Evolutionary conservation across 2,888 invertebrate species (phyloP).

Genomic region (Drosophila maculinotata): DNA sequence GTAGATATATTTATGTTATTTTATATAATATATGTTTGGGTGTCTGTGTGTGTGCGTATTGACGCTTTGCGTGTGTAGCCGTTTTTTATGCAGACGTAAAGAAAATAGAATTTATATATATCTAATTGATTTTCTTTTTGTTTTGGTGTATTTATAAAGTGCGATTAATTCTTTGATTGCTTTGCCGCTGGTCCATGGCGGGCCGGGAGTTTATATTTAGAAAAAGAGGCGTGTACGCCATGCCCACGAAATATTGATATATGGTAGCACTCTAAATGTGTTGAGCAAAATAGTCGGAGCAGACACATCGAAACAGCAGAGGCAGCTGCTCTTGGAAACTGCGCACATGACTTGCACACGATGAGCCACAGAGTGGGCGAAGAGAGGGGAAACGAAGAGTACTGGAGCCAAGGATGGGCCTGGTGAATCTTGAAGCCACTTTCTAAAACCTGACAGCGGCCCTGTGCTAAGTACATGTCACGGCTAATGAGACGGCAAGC

Average conservation of each 20-base stretch:
- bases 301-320: slow-evolving; percentile 4
- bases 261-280: slow-evolving; percentile 52
- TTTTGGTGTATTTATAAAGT: slow-evolving; percentile 66
- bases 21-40: neutral
- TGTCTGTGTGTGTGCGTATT: slow-evolving; percentile 8
- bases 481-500: slow-evolving; percentile 48
- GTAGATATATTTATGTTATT: neutral
- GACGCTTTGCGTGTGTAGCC: slow-evolving; percentile 19
- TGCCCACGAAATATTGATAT: slow-evolving; percentile 53
- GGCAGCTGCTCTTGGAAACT: slow-evolving; percentile 47
- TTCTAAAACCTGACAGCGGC: slow-evolving; percentile 25
- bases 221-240: slow-evolving; percentile 62
- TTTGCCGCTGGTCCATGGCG: slow-evolving; percentile 14
- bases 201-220: slow-evolving; percentile 57
- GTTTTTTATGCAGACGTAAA: slow-evolving; percentile 33
- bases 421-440: slow-evolving; percentile 26
- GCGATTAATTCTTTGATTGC: slow-evolving; percentile 63
- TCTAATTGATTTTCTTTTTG: slow-evolving; percentile 44
- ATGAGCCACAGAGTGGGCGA: slow-evolving; percentile 1
- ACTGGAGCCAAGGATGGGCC: neutral
- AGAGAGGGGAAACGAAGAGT: neutral
- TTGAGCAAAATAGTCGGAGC: slow-evolving; percentile 11
- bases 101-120: slow-evolving; percentile 20
- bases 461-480: slow-evolving; percentile 55
- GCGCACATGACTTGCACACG: slow-evolving; percentile 65